Evolutionary conservation across 92 coral and sea anemone species (phyloP).

Genomic region (Epizoanthus ramosus): DNA sequence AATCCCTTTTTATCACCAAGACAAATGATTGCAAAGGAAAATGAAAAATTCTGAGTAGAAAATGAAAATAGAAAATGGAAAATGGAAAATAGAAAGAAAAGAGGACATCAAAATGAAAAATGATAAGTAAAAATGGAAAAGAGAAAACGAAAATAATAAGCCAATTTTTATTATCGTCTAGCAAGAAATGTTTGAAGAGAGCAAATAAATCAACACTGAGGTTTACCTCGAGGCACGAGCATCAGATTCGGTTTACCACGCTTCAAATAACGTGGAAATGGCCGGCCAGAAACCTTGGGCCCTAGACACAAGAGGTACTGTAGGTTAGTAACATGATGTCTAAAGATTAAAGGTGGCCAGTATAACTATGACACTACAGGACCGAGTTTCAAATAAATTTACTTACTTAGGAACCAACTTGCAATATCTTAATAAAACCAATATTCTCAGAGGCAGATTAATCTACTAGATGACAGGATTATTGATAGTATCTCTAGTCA

Average conservation of each 20-base stretch:
- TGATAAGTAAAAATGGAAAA: neutral
- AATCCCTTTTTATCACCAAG: too few relatives aligned
- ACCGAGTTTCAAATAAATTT: too few relatives aligned
- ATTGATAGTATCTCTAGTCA: too few relatives aligned
- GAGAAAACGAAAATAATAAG: too few relatives aligned
- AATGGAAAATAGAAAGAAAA: neutral
- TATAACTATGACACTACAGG: too few relatives aligned
- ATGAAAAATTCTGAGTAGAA: too few relatives aligned
- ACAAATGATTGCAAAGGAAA: too few relatives aligned
- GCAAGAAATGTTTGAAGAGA: neutral
- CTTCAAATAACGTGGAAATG: slow-evolving; percentile 56
- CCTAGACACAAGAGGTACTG: slow-evolving; percentile 6
- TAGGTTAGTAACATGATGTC: neutral
- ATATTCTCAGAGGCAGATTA: too few relatives aligned
- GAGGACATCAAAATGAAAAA: neutral
- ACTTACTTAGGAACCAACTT: neutral
- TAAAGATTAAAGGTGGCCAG: neutral
- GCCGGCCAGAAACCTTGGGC: slow-evolving; percentile 31
- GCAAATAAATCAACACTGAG: neutral
- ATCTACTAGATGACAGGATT: too few relatives aligned
- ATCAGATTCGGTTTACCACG: slow-evolving; percentile 77
- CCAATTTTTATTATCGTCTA: too few relatives aligned
- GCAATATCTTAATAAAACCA: too few relatives aligned
- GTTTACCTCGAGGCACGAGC: slow-evolving; percentile 71
- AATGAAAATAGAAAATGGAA: too few relatives aligned